Percentiles rank a stretch among this genome's conserved stretches.
Evolutionary conservation across 2,113 vertebrate genomes (phyloP).

Genomic region (Petrocephalus microphthalmus): DNA sequence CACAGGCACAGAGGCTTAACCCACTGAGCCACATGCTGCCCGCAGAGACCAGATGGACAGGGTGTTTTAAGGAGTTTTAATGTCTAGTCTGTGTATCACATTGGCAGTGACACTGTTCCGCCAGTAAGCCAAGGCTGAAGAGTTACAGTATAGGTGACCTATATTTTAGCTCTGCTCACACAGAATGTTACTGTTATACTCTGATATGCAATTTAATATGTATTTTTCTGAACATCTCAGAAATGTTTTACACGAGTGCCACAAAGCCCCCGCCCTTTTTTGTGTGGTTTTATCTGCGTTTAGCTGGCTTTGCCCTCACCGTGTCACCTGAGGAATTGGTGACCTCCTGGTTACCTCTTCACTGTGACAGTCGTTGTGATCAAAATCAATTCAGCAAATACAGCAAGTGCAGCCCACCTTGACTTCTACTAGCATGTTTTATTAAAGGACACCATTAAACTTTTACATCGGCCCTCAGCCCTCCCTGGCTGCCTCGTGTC

Average conservation of each 20-base stretch:
- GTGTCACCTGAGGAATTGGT: constrained; percentile 34
- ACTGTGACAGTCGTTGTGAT: constrained; percentile 40
- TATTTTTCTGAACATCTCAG: neutral
- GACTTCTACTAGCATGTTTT: constrained; percentile 52
- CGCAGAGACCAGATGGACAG: neutral
- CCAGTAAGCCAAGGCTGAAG: neutral
- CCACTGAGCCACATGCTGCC: too few relatives aligned
- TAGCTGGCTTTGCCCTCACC: constrained; percentile 8
- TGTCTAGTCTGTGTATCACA: neutral
- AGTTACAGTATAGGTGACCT: neutral
- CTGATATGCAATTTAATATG: neutral
- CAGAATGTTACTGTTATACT: neutral
- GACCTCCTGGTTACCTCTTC: constrained; percentile 50
- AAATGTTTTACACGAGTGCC: neutral
- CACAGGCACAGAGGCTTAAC: too few relatives aligned
- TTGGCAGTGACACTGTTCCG: neutral
- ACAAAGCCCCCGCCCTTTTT: neutral
- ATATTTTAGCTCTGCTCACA: neutral
- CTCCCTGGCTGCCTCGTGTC: neutral
- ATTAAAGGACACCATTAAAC: constrained; percentile 57
- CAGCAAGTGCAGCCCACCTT: constrained; percentile 47
- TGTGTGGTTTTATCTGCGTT: neutral
- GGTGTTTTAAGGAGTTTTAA: neutral
- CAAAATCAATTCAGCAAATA: constrained; percentile 43
- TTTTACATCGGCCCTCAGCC: constrained; percentile 39